Evolutionary conservation across 2,797 vertebrate species (phyloP), one percentile per base, ranked within the genome.

Genomic region (Mastacembelus armatus): DNA sequence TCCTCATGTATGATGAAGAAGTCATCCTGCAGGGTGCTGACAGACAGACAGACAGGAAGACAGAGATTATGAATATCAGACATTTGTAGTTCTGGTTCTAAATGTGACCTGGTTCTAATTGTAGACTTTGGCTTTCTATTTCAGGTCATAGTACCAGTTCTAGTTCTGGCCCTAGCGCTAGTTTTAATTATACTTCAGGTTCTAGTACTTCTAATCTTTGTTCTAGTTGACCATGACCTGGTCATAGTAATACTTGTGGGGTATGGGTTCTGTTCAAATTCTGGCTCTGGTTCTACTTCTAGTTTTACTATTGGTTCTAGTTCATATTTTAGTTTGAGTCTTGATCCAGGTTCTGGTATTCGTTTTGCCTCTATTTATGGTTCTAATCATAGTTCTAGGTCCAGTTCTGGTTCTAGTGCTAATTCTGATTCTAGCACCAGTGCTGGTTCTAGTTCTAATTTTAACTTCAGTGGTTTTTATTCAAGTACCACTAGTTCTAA

Each of bases 1-100:
- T 91, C 86, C 78, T 95, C 93, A 0, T 96, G 95, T 15, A 96
- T 3, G 51, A 95, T 91, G 54, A 96, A 91, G 80, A 96, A 74
- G 76, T 96, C 95, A 1, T 96, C 95, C 85, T 96, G 95, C 45
- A 95, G 78, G 2, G 92, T 89, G 77, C 95, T 96, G 64, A 49
- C 3, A 60, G 49, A 71, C 10, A 64, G 40, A 68, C n/a, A 48
- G 30, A 40, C n/a, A n/a, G n/a, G n/a, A n/a, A n/a, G n/a, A n/a
- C n/a, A n/a, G n/a, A n/a, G n/a, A n/a, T n/a, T n/a, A n/a, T n/a
- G n/a, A n/a, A n/a, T n/a, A n/a, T n/a, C n/a, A n/a, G n/a, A n/a
- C n/a, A n/a, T n/a, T n/a, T n/a, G n/a, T n/a, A n/a, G n/a, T n/a
- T n/a, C n/a, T 38, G 36, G 14, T 38, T n/a, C 15, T 7, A 14